Percentiles rank a stretch among this genome's conserved stretches.
phyloP scores from a whole-genome alignment of 2,113 vertebrate species.

The Thunnus maccoyii region DNA sequence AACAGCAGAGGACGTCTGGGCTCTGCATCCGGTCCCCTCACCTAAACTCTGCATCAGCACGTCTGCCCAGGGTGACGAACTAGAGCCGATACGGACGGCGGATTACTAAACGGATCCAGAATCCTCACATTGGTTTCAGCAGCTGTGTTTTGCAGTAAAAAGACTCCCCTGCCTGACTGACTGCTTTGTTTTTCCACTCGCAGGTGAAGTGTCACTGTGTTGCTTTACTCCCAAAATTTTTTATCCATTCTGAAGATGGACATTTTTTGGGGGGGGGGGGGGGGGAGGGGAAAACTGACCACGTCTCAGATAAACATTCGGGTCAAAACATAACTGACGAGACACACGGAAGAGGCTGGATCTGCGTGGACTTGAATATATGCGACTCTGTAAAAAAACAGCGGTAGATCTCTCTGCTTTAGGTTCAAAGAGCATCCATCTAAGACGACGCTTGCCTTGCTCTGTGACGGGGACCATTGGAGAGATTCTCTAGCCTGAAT shows the following conservation, averaged over 20 bases:
- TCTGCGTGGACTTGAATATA: background rate
- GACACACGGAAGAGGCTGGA: slow-evolving; percentile 18
- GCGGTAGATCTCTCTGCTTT: background rate
- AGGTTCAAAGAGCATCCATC: background rate
- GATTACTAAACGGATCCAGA: slow-evolving; percentile 1
- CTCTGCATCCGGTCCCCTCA: background rate
- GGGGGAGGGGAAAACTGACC: background rate
- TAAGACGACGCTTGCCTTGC: background rate
- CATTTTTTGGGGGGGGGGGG: background rate
- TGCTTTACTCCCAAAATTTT: background rate
- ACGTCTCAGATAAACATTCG: background rate
- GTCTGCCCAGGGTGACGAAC: background rate
- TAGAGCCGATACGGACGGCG: background rate
- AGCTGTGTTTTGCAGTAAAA: background rate
- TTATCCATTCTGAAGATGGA: background rate
- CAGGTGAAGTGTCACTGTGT: slow-evolving; percentile 14
- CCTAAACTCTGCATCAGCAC: slow-evolving; percentile 11
- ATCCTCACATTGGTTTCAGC: background rate
- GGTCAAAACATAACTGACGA: background rate
- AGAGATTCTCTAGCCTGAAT: slow-evolving; percentile 5
- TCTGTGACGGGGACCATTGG: slow-evolving; percentile 61
- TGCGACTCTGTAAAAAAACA: background rate
- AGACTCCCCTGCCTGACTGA: slow-evolving; percentile 1
- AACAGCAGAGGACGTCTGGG: slow-evolving; percentile 34
- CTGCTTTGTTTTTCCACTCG: slow-evolving; percentile 5